phyloP scores from a whole-genome alignment of 1,140 invertebrate genomes.

The Mactra quadrangularis region DNA sequence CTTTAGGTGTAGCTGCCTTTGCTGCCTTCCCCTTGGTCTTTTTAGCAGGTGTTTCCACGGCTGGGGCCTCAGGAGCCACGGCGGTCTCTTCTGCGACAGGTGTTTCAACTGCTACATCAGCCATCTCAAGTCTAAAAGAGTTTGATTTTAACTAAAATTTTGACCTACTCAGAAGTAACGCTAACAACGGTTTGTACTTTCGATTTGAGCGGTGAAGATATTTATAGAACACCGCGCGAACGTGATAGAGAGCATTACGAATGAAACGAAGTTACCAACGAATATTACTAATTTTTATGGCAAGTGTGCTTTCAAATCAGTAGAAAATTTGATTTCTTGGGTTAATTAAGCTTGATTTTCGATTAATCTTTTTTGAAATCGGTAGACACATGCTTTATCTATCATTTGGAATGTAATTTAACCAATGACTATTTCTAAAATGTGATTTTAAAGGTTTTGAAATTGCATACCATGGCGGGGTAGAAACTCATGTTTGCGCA shows the following conservation, averaged over 20 bases:
- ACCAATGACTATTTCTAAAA: background rate
- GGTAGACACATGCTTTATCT: slow-evolving; percentile 1
- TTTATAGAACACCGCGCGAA: too few relatives aligned
- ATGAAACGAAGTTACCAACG: background rate
- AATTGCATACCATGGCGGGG: background rate
- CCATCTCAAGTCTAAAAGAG: too few relatives aligned
- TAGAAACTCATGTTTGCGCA: background rate
- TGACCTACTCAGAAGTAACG: too few relatives aligned
- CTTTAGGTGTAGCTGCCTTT: slow-evolving; percentile 64
- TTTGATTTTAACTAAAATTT: too few relatives aligned
- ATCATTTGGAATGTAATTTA: background rate
- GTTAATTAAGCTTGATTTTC: too few relatives aligned
- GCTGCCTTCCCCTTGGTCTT: background rate
- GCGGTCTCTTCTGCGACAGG: background rate
- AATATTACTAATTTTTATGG: background rate
- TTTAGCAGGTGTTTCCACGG: background rate
- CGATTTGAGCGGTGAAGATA: background rate
- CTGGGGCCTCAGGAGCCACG: too few relatives aligned
- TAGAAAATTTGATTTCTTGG: background rate
- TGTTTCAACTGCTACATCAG: too few relatives aligned
- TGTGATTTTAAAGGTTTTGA: background rate
- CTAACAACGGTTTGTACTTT: too few relatives aligned
- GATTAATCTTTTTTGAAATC: background rate
- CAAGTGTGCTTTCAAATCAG: slow-evolving; percentile 34
- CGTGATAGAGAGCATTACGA: slow-evolving; percentile 31